Percentiles rank a stretch among this genome's conserved stretches.
Evolutionary conservation across 2,888 invertebrate genomes (phyloP).

Genomic region (Caenorhabditis doughertyi): DNA sequence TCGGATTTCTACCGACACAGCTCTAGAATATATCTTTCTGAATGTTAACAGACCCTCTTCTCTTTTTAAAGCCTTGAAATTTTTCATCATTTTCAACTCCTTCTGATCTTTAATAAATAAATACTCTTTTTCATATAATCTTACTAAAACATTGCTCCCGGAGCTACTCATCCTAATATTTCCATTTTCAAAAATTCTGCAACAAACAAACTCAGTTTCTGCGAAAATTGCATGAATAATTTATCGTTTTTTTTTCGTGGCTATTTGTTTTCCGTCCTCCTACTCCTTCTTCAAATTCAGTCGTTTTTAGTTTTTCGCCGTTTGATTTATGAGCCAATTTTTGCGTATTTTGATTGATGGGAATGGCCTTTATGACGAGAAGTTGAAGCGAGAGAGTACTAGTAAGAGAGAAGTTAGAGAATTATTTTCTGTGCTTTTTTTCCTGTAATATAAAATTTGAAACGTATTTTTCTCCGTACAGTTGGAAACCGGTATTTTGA

Average conservation of each 20-base stretch:
- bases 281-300: neutral
- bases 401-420: neutral
- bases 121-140: no score
- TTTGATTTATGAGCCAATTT: conserved; percentile 61
- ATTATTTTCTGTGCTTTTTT: conserved; percentile 6
- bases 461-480: neutral
- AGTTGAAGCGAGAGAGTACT: neutral
- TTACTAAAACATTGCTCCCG: no score
- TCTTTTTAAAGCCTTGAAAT: no score
- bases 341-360: conserved; percentile 41
- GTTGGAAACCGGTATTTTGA: neutral
- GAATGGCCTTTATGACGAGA: conserved; percentile 45
- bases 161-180: no score
- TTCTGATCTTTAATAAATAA: no score
- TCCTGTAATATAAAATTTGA: no score
- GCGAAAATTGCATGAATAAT: conserved; percentile 45
- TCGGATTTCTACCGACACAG: no score
- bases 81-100: no score
- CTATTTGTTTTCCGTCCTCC: neutral
- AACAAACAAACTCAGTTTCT: neutral
- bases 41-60: no score
- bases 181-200: no score
- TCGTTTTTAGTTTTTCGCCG: conserved; percentile 6
- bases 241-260: neutral
- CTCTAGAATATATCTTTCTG: no score